These are phyloP conservation scores for Drosophila prolongata DNA, from an alignment of 2,888 invertebrate species.

Conservation along the genomic window DNA sequence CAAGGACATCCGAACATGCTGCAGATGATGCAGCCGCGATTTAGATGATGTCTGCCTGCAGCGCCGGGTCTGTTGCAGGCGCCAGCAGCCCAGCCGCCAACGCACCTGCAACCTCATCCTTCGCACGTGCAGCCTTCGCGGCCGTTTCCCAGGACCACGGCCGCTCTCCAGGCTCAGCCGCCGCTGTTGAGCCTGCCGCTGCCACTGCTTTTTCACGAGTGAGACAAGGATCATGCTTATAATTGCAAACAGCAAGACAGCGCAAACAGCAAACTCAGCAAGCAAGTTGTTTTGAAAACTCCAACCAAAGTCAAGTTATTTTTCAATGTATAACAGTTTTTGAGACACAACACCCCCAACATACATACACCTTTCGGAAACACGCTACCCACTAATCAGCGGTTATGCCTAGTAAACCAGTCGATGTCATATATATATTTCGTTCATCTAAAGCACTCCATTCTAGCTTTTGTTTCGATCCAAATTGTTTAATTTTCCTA, in stretches of 20 bases:
- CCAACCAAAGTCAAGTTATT: slow-evolving; percentile 69
- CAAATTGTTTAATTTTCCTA: slow-evolving; percentile 29
- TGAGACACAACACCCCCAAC: slow-evolving; percentile 53
- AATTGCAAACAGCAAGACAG: slow-evolving; percentile 21
- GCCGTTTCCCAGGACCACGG: slow-evolving; percentile 19
- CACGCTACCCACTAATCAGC: slow-evolving; percentile 45
- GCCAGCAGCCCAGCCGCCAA: slow-evolving; percentile 70
- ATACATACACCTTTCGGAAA: slow-evolving; percentile 41
- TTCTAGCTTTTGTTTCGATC: slow-evolving; percentile 34
- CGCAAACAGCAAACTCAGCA: slow-evolving; percentile 33
- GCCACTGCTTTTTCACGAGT: slow-evolving; percentile 83
- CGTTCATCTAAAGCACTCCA: slow-evolving; percentile 56
- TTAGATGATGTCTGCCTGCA: slow-evolving; percentile 89
- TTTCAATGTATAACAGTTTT: slow-evolving; percentile 78
- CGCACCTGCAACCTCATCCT: slow-evolving; percentile 79
- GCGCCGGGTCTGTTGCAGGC: slow-evolving; percentile 85
- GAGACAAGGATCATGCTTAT: slow-evolving; percentile 33
- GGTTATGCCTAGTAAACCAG: slow-evolving; percentile 51
- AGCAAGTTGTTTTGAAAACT: slow-evolving; percentile 65
- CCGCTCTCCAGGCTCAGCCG: slow-evolving; percentile 84
- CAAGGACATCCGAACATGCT: slow-evolving; percentile 85
- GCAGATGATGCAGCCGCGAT: slow-evolving; percentile 92
- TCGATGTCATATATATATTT: slow-evolving; percentile 41
- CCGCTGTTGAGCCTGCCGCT: slow-evolving; percentile 82
- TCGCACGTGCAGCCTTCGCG: slow-evolving; percentile 81